These are phyloP conservation scores for Drosophila nebulosa DNA, from an alignment of 1,140 invertebrate genomes.

Conservation along the genomic window DNA sequence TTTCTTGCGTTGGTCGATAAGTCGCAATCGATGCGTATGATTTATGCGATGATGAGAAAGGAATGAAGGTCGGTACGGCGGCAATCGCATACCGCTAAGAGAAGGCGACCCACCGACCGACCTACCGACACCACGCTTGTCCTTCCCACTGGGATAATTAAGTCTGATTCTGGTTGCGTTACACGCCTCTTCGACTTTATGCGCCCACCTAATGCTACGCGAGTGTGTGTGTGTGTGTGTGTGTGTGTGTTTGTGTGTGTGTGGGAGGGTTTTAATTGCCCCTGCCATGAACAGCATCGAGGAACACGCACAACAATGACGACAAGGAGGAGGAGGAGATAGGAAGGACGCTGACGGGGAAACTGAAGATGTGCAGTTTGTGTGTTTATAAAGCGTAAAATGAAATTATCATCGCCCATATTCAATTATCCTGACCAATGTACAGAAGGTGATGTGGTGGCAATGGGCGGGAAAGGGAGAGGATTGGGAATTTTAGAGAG, in stretches of 20 bases:
- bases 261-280: conserved; percentile 57
- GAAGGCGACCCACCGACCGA: neutral
- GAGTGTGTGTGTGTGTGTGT: neutral
- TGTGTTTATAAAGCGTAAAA: conserved; percentile 70
- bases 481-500: neutral
- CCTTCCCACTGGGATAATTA: conserved; percentile 26
- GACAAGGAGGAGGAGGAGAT: neutral
- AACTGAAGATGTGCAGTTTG: conserved; percentile 51
- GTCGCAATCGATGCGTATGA: conserved; percentile 51
- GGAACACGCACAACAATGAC: neutral
- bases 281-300: neutral
- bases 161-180: conserved; percentile 1
- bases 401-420: conserved; percentile 72
- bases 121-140: conserved; percentile 1
- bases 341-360: neutral
- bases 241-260: neutral
- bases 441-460: too few relatives aligned
- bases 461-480: too few relatives aligned
- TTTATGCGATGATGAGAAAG: conserved; percentile 35
- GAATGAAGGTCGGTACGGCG: neutral
- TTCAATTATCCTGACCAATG: conserved; percentile 54
- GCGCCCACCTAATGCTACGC: neutral
- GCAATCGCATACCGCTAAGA: neutral
- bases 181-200: neutral
- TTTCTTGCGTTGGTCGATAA: conserved; percentile 38